phyloP scores from a whole-genome alignment of 2,888 invertebrate species.

The Acanthosepion lycidas region DNA sequence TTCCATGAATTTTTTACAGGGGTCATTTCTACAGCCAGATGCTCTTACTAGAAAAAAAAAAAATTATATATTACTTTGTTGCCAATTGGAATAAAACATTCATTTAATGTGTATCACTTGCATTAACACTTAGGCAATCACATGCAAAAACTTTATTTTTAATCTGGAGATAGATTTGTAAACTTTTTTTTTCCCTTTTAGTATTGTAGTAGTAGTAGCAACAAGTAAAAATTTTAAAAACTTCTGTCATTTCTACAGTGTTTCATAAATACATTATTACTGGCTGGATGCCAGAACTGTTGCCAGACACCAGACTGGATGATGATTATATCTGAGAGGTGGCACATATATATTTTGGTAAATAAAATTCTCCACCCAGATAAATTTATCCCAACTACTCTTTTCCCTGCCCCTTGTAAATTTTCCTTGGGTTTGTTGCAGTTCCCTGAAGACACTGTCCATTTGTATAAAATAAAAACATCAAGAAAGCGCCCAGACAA shows the following conservation, averaged over 20 bases:
- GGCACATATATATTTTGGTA: conserved; percentile 8
- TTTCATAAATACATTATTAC: neutral
- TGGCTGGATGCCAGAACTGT: neutral
- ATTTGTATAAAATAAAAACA: neutral
- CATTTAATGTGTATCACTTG: neutral
- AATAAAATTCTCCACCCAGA: neutral
- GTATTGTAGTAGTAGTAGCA: neutral
- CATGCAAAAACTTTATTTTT: neutral
- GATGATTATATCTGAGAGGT: neutral
- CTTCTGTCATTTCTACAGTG: neutral
- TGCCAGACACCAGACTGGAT: neutral
- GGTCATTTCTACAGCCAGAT: too few species aligned
- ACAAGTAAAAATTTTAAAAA: neutral
- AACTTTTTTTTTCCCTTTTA: neutral
- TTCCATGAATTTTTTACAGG: too few species aligned
- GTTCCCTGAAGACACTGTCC: neutral
- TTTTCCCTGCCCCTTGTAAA: neutral
- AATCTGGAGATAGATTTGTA: neutral
- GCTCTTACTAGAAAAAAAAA: too few species aligned
- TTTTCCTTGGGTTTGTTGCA: conserved; percentile 33
- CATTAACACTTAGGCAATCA: neutral
- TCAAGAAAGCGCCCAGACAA: neutral
- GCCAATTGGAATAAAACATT: too few species aligned
- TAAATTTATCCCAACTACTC: neutral
- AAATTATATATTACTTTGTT: too few species aligned